Evolutionary conservation across 2,113 vertebrate species (phyloP).

Genomic region (Elgaria multicarinata): DNA sequence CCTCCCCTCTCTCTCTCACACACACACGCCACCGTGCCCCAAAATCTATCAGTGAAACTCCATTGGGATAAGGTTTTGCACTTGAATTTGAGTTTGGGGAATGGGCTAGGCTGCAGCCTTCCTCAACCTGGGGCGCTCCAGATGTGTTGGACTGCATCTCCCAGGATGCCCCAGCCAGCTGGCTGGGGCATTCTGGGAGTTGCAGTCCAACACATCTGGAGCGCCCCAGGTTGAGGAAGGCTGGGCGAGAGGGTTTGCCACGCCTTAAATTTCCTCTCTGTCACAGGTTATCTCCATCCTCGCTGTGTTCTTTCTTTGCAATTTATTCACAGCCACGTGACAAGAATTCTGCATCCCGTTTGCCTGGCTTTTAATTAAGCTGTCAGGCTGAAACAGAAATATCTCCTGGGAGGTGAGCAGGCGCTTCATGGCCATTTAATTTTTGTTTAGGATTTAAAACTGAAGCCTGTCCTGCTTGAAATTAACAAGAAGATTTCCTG

Average conservation of each 20-base stretch:
- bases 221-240: too few species aligned
- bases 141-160: too few species aligned
- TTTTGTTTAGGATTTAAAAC: constrained; percentile 48
- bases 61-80: not conserved
- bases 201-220: too few species aligned
- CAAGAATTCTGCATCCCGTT: constrained; percentile 25
- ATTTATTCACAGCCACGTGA: not conserved
- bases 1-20: too few species aligned
- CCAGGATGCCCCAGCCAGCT: too few species aligned
- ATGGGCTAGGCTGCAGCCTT: too few species aligned
- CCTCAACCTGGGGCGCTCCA: too few species aligned
- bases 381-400: constrained; percentile 40
- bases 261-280: too few species aligned
- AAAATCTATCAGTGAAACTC: too few species aligned
- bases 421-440: constrained; percentile 48
- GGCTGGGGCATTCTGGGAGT: too few species aligned
- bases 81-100: not conserved
- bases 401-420: constrained; percentile 23
- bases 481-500: constrained; percentile 41
- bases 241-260: not conserved
- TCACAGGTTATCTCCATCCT: not conserved
- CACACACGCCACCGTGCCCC: not conserved
- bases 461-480: constrained; percentile 18
- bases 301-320: not conserved
- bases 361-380: constrained; percentile 53